Base-by-base conservation (phyloP, 1,140 invertebrate genomes). In the Amyelois transitella region DNA sequence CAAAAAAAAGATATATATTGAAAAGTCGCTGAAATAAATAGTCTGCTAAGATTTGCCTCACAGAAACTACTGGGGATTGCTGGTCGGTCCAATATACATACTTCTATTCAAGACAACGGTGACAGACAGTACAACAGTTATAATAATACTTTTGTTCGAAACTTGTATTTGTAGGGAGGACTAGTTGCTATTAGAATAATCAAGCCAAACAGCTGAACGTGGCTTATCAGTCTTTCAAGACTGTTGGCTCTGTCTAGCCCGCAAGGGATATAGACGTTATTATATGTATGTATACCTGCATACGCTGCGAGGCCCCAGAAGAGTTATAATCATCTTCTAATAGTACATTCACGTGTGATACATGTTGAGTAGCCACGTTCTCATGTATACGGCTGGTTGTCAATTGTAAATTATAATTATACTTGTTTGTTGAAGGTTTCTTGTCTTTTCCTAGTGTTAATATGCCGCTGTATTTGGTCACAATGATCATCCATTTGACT, bases 401-500 rank as follows among this genome's bases (percentile, higher is more conserved):
- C 5, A 70, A 47, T 14, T 62, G 54, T 19, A 64, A 47, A 21
- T 51, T 62, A 24, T 66, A 66, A 18, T 56, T 64, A 28, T 60
- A 64, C 7, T 51, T 49, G 3, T 55, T 48, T 14, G 51, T 54
- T 18, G 60, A 18, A n/a, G 25, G 32, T 17, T 43, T 43, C 6
- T 18, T 49, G 49, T 7, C 21, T 48, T 43, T 47, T 47, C 18
- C 24, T 43, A 38, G 24, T 19, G 52, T 10, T 12, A 55, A 24
- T 3, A 62, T 10, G 5, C 60, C 58, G 10, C 60, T 44, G 28
- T 61, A 67, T 43, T 64, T 65, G 4, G 60, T 60, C 2, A 67
- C 1, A 2, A 71, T 44, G 17, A 67, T 48, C 43, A 71, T 59
- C 62, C 65, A 71, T 22, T 71, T 71, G 2, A 63, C 50, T n/a